These are phyloP conservation scores for Carcina quercana DNA, from an alignment of 2,888 invertebrate genomes.

Conservation along the genomic window DNA sequence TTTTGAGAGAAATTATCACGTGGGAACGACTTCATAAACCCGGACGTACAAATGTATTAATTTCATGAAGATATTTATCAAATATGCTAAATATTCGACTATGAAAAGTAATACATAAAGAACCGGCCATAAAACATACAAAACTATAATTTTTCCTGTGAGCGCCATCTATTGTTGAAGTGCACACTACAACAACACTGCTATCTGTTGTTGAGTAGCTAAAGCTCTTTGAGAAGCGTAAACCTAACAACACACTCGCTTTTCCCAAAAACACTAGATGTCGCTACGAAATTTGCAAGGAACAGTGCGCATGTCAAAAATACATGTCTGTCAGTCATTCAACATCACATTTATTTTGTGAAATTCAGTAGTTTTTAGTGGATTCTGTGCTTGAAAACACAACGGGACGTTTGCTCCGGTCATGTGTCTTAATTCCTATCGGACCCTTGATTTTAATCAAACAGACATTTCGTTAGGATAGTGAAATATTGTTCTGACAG, in stretches of 20 bases:
- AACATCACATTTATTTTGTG: constrained; percentile 56
- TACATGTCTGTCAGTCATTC: constrained; percentile 59
- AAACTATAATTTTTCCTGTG: too few relatives aligned
- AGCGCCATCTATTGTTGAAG: constrained; percentile 2
- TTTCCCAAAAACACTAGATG: constrained; percentile 25
- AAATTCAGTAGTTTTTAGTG: constrained; percentile 54
- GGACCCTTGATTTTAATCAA: constrained; percentile 38
- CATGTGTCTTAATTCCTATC: constrained; percentile 36
- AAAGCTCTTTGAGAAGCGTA: neutral
- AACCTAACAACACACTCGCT: neutral
- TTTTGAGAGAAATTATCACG: too few relatives aligned
- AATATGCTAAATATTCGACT: too few relatives aligned
- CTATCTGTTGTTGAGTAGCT: constrained; percentile 28
- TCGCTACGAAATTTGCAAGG: constrained; percentile 28
- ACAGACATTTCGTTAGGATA: constrained; percentile 20
- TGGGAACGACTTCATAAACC: too few relatives aligned
- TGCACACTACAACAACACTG: constrained; percentile 5
- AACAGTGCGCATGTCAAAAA: constrained; percentile 67
- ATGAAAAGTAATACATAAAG: too few relatives aligned
- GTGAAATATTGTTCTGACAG: constrained; percentile 25
- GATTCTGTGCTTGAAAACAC: constrained; percentile 55
- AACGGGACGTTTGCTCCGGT: constrained; percentile 42
- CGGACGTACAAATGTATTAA: too few relatives aligned
- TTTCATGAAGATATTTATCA: too few relatives aligned
- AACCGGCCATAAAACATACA: too few relatives aligned